Percentiles rank a stretch among this genome's conserved stretches.
Conservation (phyloP, 2,797 vertebrate genomes). For the Nothura maculosa region DNA sequence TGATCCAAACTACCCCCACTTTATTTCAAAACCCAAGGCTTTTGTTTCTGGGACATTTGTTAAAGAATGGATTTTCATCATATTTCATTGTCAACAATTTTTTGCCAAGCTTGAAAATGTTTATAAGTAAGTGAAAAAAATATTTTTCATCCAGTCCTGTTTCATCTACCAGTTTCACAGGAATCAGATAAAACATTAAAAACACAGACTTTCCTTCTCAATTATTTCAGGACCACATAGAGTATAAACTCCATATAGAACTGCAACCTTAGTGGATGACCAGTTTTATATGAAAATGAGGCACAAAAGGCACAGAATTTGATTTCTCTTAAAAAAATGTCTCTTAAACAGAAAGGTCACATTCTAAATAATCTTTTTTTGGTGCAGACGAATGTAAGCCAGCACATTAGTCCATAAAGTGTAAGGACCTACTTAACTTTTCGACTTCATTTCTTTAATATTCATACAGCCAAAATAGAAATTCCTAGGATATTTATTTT, state of each 20-base stretch:
- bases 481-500: neutral
- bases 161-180: neutral
- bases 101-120: neutral
- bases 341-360: neutral
- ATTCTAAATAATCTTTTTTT: neutral
- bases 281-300: neutral
- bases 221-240: neutral
- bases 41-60: neutral
- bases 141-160: neutral
- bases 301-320: neutral
- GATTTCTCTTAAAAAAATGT: neutral
- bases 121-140: neutral
- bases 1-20: neutral
- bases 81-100: neutral
- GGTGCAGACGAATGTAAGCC: neutral
- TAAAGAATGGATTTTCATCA: neutral
- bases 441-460: neutral
- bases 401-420: neutral
- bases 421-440: neutral
- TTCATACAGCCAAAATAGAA: neutral
- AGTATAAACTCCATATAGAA: neutral
- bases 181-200: neutral
- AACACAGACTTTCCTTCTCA: neutral
- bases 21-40: neutral
- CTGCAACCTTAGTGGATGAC: accelerated